Conservation (phyloP, 2,888 invertebrate genomes). For the Caenorhabditis japonica region DNA sequence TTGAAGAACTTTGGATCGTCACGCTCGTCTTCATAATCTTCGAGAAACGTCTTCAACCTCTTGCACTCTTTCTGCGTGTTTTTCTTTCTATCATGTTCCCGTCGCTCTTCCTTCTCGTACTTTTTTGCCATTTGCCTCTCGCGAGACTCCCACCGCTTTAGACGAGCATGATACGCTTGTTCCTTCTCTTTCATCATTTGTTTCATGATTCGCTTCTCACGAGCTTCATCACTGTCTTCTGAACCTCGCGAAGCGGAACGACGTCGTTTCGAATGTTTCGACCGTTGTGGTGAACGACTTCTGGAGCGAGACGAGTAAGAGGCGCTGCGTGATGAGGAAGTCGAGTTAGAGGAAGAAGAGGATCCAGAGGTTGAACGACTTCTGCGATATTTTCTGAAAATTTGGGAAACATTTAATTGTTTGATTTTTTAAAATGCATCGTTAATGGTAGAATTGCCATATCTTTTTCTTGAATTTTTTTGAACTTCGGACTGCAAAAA, state of each 20-base stretch:
- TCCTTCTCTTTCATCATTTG: conserved; percentile 67
- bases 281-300: conserved; percentile 31
- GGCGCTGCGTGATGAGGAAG: conserved; percentile 22
- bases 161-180: conserved; percentile 65
- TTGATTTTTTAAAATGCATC: background rate
- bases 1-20: conserved; percentile 98
- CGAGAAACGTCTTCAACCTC: conserved; percentile 94
- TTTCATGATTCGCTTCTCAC: conserved; percentile 58
- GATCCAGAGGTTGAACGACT: conserved; percentile 43
- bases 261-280: conserved; percentile 34
- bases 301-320: conserved; percentile 44
- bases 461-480: no score
- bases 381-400: conserved; percentile 42
- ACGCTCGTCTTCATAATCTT: conserved; percentile 98
- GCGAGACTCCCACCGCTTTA: conserved; percentile 86
- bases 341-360: conserved; percentile 29
- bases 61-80: conserved; percentile 85
- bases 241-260: conserved; percentile 49
- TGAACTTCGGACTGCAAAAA: no score
- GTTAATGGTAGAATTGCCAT: no score
- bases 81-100: conserved; percentile 79
- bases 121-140: conserved; percentile 89
- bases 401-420: background rate
- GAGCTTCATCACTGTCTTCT: conserved; percentile 68
- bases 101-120: conserved; percentile 82